Evolutionary conservation across 2,797 vertebrate genomes (phyloP), one percentile per base, ranked within the genome.

Genomic region (Premnoplex brunnescens): DNA sequence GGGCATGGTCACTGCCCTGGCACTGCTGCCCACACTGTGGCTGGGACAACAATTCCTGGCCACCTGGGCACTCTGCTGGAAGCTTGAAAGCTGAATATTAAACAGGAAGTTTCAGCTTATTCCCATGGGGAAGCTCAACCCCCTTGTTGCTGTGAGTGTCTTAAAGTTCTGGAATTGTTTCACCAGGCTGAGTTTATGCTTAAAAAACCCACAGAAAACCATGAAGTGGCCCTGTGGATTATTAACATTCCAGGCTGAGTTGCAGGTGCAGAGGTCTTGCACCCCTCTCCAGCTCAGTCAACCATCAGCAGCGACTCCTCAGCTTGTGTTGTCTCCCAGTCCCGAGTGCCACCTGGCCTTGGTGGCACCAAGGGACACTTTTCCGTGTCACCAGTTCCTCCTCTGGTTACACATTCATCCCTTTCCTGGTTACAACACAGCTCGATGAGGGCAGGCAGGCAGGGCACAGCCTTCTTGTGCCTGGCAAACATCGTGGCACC

Each of bases 61-160:
- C 9, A 30, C 21, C 39, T 39, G 37, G 46, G 39, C 66, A 49
- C 54, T 1, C 39, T 67, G 69, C 39, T 67, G 69, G 48, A 7
- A 52, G 34, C 41, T 34, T 72, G 64, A 71, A 58, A 46, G 24
- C 17, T 48, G 27, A 51, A 23, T 13, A 55, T 19, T 23, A 27
- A 87, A 39, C 74, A 77, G 43, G 63, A 89, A 80, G 11, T 16
- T 39, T 74, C 7, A 16, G 7, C 39, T 83, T n/a, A 26, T 68
- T 74, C 9, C 1, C 10, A 1, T 0, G 4, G 28, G 18, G 36
- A 66, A 74, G 24, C 19, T 37, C 36, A 19, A 14, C 23, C 14
- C 3, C 7, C 13, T 48, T 2, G 2, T 1, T 12, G 9, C 56
- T 11, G 4, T 5, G 6, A 55, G 52, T 6, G 3, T 5, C 36